These are phyloP conservation scores for Synaphobranchus kaupii DNA, from an alignment of 2,797 vertebrate species.

Conservation along the genomic window DNA sequence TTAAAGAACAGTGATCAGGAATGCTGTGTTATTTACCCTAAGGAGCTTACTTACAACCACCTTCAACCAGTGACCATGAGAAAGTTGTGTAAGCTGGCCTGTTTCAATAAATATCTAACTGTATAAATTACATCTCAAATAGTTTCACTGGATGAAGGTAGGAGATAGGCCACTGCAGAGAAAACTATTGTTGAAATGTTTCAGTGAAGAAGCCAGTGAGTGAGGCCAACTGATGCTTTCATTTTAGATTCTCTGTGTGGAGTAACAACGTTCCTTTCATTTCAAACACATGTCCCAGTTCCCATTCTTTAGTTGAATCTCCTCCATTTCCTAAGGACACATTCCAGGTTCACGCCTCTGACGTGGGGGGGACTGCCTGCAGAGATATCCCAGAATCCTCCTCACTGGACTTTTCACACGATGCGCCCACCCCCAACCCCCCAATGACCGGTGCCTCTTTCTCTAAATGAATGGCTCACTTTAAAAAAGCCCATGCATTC, in stretches of 20 bases:
- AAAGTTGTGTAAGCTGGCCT: not conserved
- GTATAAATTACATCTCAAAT: not conserved
- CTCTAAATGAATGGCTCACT: conserved; percentile 32
- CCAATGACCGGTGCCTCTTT: conserved; percentile 5
- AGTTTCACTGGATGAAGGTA: not conserved
- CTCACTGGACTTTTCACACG: conserved; percentile 13
- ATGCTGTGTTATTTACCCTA: not conserved
- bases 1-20: not conserved
- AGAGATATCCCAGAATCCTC: conserved; percentile 9
- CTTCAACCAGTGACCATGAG: not conserved
- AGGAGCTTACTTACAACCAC: not conserved
- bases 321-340: conserved; percentile 9
- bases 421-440: not conserved
- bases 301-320: not conserved
- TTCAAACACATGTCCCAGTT: conserved; percentile 19
- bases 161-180: not conserved
- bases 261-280: conserved; percentile 13
- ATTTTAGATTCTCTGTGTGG: not conserved
- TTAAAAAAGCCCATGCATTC: conserved; percentile 34
- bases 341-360: conserved; percentile 26
- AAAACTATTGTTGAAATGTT: not conserved
- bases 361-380: not conserved
- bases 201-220: not conserved
- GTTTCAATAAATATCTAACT: not conserved
- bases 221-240: not conserved